Evolutionary conservation across 2,888 invertebrate species (phyloP), one percentile per base, ranked within the genome.

Genomic region (Trachelus iudaicus): DNA sequence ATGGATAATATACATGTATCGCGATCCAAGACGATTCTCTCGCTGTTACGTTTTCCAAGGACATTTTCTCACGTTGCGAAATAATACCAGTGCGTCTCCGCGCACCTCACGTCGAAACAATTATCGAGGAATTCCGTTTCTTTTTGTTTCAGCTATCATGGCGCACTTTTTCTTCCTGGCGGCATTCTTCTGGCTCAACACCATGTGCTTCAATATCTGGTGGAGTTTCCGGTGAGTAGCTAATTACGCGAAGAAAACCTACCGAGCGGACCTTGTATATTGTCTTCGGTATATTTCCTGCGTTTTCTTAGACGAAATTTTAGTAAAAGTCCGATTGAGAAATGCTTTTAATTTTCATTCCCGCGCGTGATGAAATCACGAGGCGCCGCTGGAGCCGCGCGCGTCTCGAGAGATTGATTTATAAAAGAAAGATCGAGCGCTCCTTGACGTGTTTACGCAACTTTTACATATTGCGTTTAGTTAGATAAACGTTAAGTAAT

Each of bases 151-250:
- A 95, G 97, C 97, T 81, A 95, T 96, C 85, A 93, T 94, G 87
- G 96, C 97, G 94, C 97, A 97, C 90, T 97, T 97, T 93, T 95
- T 96, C 92, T 97, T 97, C 92, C 93, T 97, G 91, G 95, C 97
- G 56, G 97, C 97, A 81, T 97, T 97, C 94, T 97, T 97, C 92
- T 97, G 97, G 97, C 94, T 97, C 75, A 97, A 97, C 92, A 97
- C 97, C 81, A 97, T 97, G 97, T 97, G 97, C 92, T 97, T 97
- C 93, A 97, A 97, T 93, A 97, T 97, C 91, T 97, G 97, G 97
- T 97, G 97, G 97, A 97, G 97, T 33, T 96, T 96, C 92, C 94
- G 96, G 96, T 96, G 92, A 95, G 95, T 93, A 56, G 23, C 9
- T 56, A 56, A 23, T 56, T 9, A 9, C 9, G 3, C 56, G 23